Percentiles rank a stretch among this genome's conserved stretches.
phyloP scores from a whole-genome alignment of 2,797 vertebrate species.

The Serranus cabrilla region DNA sequence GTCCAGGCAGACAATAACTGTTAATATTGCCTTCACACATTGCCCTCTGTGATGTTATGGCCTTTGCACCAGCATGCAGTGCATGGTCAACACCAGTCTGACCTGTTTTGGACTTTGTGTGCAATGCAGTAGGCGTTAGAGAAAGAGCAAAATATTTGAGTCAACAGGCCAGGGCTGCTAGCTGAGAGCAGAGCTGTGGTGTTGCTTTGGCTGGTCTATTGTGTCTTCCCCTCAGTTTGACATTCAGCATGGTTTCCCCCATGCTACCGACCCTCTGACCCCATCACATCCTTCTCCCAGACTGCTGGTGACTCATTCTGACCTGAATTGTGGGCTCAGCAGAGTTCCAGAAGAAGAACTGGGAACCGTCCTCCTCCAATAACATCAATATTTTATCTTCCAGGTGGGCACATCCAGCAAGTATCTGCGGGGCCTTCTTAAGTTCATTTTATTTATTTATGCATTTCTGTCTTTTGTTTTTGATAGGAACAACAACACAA shows the following conservation, averaged over 20 bases:
- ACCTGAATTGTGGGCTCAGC: conserved; percentile 66
- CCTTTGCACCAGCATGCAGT: conserved; percentile 23
- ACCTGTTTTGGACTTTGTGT: conserved; percentile 31
- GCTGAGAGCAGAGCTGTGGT: conserved; percentile 33
- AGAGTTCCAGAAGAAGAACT: conserved; percentile 45
- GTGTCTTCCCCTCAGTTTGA: conserved; percentile 74
- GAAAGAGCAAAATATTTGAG: conserved; percentile 44
- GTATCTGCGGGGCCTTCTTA: conserved; percentile 9
- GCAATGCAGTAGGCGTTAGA: conserved; percentile 5
- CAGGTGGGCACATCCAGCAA: conserved; percentile 47
- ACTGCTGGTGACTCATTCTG: conserved; percentile 55
- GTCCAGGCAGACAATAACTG: conserved; percentile 4
- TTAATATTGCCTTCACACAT: not conserved
- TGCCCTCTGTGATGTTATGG: conserved; percentile 1
- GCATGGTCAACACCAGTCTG: conserved; percentile 8
- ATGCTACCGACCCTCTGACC: conserved; percentile 67
- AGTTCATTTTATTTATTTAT: conserved; percentile 51
- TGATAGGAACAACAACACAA: conserved; percentile 21
- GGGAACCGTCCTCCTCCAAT: conserved; percentile 29
- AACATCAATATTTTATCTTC: conserved; percentile 71
- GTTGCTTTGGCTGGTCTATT: conserved; percentile 36
- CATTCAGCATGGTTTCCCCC: conserved; percentile 76
- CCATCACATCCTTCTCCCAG: conserved; percentile 62
- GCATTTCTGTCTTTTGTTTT: conserved; percentile 22
- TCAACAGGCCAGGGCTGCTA: conserved; percentile 32